Evolutionary conservation across 2,113 vertebrate genomes (phyloP), one percentile per base, ranked within the genome.

Genomic region (Nanger granti): DNA sequence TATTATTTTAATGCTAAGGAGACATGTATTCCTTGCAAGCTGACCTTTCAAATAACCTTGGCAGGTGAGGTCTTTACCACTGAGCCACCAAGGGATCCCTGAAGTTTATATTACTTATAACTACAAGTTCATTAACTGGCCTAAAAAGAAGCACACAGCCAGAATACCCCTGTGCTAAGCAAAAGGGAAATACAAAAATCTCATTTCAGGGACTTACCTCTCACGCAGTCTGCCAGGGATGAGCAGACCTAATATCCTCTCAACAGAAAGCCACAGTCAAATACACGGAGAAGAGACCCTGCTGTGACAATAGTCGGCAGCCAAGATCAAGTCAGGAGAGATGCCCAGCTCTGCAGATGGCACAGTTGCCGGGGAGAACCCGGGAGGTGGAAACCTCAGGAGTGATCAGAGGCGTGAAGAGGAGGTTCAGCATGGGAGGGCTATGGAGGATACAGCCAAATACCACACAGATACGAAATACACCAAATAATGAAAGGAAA

Each of bases 251-350:
- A 62, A 34, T 2, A 8, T 4, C 5, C 54, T 26, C 47, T 7
- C 2, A 24, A 57, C 28, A 66, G 1, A 41, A n/a, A 83, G 31
- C n/a, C 20, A 37, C 17, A 93, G 0, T 8, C 2, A 14, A 62
- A 18, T 15, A 12, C 6, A 7, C 0, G 0, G 31, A 29, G 24
- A 41, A 7, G 41, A 54, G n/a, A 85, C 9, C 2, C 22, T 14
- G 3, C 57, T 15, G 0, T 9, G 52, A 9, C 11, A 34, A 9
- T 69, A 66, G 62, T 54, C 7, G 4, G 57, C 20, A 24, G 60
- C 14, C 34, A 1, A 1, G 2, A 14, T 4, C 49, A 22, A 20
- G n/a, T n/a, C 15, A 28, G 9, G 37, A 4, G 31, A 34, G 31
- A n/a, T 1, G 29, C 34, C 28, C 26, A 59, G 79, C 41, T 2